Percentiles rank a stretch among this genome's conserved stretches.
Evolutionary conservation across 2,113 vertebrate genomes (phyloP).

Genomic region (Alaudala cheleensis): DNA sequence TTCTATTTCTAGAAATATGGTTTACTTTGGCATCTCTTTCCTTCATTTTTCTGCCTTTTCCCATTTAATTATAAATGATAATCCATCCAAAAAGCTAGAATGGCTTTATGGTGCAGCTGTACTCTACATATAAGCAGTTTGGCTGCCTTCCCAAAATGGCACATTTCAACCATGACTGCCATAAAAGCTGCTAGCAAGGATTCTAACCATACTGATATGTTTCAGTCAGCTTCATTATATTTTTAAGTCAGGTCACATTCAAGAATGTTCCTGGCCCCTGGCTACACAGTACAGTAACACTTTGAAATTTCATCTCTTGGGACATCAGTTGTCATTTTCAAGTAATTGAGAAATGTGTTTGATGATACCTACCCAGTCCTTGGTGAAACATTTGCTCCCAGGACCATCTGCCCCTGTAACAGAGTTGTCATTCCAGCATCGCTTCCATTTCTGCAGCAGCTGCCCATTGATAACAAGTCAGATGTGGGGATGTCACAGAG

Average conservation of each 20-base stretch:
- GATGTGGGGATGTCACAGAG: not conserved
- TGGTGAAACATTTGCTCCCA: conserved; percentile 30
- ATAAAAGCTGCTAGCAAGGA: conserved; percentile 4
- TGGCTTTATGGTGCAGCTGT: not conserved
- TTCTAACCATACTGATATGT: not conserved
- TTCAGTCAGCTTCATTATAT: not conserved
- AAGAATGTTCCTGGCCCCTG: conserved; percentile 5
- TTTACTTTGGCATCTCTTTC: not conserved
- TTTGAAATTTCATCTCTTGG: conserved; percentile 1
- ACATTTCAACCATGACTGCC: not conserved
- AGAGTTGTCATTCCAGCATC: conserved; percentile 23
- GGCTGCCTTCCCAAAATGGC: conserved; percentile 37
- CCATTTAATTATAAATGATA: not conserved
- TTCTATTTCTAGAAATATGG: not conserved
- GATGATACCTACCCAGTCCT: not conserved
- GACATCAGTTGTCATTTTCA: conserved; percentile 21
- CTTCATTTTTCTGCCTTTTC: not conserved
- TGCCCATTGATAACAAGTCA: not conserved
- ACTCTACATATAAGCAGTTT: not conserved
- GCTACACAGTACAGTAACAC: not conserved
- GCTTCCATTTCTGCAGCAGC: conserved; percentile 19
- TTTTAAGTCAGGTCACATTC: conserved; percentile 3
- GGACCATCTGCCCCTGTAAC: conserved; percentile 47
- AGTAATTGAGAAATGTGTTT: conserved; percentile 16
- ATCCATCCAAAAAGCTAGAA: not conserved